Conservation (phyloP, 2,113 vertebrate genomes). For the Crotophaga sulcirostris region DNA sequence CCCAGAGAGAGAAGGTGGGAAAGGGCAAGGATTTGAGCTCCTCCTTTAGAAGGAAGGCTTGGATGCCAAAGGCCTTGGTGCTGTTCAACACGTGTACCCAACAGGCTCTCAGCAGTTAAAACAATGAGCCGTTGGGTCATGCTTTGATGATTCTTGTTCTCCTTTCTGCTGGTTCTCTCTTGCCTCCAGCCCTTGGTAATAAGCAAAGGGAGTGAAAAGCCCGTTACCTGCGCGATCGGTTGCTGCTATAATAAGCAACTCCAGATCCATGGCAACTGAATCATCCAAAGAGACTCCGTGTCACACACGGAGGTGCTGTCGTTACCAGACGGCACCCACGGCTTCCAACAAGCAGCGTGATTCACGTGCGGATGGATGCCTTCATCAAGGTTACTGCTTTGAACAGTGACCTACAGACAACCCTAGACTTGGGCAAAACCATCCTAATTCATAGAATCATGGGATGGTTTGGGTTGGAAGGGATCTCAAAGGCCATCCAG, state of each 20-base stretch:
- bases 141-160: background rate
- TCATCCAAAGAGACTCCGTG: background rate
- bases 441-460: no score
- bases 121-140: background rate
- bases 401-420: background rate
- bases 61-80: no score
- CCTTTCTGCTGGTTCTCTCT: background rate
- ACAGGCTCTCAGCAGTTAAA: background rate
- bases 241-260: background rate
- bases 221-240: background rate
- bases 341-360: background rate
- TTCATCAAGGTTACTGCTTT: background rate
- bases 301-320: background rate
- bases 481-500: no score
- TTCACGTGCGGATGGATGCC: rapidly evolving
- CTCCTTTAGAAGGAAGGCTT: no score
- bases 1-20: background rate
- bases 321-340: background rate
- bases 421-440: background rate
- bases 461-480: no score
- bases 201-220: background rate
- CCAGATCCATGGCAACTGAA: background rate
- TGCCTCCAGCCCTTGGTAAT: background rate
- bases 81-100: no score
- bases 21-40: background rate